Evolutionary conservation across 2,797 vertebrate genomes (phyloP).

Genomic region (Macropus fuliginosus): DNA sequence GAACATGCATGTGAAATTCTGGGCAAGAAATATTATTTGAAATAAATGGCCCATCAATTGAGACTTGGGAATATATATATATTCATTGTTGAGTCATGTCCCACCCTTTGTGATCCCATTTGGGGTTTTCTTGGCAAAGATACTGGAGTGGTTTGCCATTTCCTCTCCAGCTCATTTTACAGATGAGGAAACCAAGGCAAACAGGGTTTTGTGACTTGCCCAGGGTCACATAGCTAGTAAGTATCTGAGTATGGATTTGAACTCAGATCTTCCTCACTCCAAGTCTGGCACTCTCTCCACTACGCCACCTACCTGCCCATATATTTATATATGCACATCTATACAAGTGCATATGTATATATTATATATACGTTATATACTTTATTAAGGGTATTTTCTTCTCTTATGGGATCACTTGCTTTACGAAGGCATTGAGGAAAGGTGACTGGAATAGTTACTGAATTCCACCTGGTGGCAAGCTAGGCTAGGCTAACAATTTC

Average conservation of each 20-base stretch:
- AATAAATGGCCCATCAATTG: not conserved
- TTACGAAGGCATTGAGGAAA: not conserved
- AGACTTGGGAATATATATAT: not conserved
- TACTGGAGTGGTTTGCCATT: not conserved
- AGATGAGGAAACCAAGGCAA: not conserved
- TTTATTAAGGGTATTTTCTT: not conserved
- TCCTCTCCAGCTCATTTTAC: not conserved
- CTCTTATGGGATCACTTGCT: not conserved
- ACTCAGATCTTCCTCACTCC: not conserved
- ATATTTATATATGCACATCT: not conserved
- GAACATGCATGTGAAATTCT: not conserved
- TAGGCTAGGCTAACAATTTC: not conserved
- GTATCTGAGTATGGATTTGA: not conserved
- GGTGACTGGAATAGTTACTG: not conserved
- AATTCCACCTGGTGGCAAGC: not conserved
- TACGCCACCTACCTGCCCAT: not conserved
- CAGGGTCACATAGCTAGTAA: not conserved
- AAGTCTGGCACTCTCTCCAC: not conserved
- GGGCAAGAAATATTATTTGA: not conserved
- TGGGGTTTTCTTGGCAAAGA: not conserved
- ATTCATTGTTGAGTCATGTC: not conserved
- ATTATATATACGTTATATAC: not conserved
- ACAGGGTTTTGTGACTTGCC: not conserved
- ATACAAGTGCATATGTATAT: not conserved
- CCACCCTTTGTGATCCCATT: not conserved